phyloP scores from a whole-genome alignment of 2,888 invertebrate genomes.

The Deilephila porcellus region DNA sequence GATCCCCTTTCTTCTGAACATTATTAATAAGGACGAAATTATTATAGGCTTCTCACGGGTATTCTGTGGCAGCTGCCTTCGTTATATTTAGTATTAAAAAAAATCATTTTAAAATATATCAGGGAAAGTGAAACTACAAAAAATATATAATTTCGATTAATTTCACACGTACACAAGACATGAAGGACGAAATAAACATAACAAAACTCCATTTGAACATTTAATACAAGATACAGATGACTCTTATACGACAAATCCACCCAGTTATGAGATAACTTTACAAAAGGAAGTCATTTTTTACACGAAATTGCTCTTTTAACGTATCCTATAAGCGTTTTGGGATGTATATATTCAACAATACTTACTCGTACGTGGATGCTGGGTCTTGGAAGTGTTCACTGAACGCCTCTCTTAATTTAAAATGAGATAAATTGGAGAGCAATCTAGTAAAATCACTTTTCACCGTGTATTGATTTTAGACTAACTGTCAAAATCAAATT shows the following conservation, averaged over 20 bases:
- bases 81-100: too few species aligned
- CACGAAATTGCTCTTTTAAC: too few species aligned
- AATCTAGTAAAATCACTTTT: conserved; percentile 8
- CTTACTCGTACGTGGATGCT: conserved; percentile 8
- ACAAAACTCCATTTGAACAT: not conserved
- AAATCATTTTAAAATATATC: too few species aligned
- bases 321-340: not conserved
- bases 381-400: conserved; percentile 8
- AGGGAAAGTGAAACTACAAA: too few species aligned
- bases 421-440: conserved; percentile 8
- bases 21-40: too few species aligned
- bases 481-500: conserved; percentile 28
- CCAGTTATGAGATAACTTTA: not conserved
- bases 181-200: not conserved
- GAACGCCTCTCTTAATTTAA: conserved; percentile 5
- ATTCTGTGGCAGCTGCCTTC: too few species aligned
- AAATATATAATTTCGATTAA: too few species aligned
- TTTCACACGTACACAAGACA: not conserved
- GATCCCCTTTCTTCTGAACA: too few species aligned
- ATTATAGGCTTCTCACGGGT: too few species aligned
- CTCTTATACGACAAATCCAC: not conserved
- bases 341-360: not conserved
- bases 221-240: not conserved
- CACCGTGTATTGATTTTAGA: conserved; percentile 24
- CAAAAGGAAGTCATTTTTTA: not conserved